Evolutionary conservation across 2,113 vertebrate genomes (phyloP), one percentile per base, ranked within the genome.

Genomic region (Callospermophilus lateralis): DNA sequence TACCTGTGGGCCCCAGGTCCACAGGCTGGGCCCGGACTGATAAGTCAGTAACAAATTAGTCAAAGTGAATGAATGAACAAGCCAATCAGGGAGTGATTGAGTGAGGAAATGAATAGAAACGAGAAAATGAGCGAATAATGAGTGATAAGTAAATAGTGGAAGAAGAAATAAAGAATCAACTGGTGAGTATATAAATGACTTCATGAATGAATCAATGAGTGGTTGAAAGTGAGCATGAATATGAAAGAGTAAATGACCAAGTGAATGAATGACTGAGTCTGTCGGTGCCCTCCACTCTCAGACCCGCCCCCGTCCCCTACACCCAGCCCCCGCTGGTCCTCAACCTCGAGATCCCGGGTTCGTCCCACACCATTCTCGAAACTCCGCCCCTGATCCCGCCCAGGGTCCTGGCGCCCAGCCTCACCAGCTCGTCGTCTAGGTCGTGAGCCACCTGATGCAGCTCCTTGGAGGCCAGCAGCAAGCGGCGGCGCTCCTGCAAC

Each of bases 361-460:
- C 51, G 17, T 58, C 24, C 74, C 51, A 16, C 34, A 22, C 55
- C 42, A 0, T 16, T 13, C 16, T 37, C 48, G 1, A 55, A 30
- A 11, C 11, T 32, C 24, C 39, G 3, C 20, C 55, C 39, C 34
- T 0, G 32, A 17, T 2, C 73, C 42, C 11, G 8, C 72, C 65
- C 67, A 34, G 45, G 5, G 4, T 1, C 34, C 24, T 13, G 12
- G 16, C 0, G 22, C 34, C 0, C 0, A 20, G 19, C 37, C 99
- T 99, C 98, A 99, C 99, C 39, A 99, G 99, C 97, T 99, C 99
- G 1, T 99, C 99, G 93, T 99, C 99, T 92, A 99, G 98, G 98
- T 99, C 99, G 51, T 99, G 99, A 55, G 98, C 99, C 42, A 99
- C 99, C 98, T 99, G 99, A 58, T 99, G 99, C n/a, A 99, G 98